Percentiles rank a stretch among this genome's conserved stretches.
Conservation (phyloP, 2,888 invertebrate genomes). For the Adelphocoris suturalis region DNA sequence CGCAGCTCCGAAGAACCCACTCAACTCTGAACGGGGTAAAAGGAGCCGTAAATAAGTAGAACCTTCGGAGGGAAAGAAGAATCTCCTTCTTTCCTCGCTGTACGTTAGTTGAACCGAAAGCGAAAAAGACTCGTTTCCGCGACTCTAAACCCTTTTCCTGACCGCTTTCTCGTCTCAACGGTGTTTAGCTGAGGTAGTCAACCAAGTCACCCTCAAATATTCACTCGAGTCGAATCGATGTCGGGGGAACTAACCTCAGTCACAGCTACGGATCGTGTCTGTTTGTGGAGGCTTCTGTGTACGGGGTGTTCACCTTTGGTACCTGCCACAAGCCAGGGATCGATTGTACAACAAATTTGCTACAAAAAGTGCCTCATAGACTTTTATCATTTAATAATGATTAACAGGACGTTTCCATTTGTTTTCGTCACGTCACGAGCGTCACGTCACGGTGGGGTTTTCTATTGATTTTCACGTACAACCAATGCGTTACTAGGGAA, state of each 20-base stretch:
- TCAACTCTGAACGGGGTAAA: neutral
- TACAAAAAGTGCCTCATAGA: too few species aligned
- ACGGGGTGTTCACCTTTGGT: too few species aligned
- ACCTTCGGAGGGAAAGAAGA: neutral
- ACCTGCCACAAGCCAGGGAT: too few species aligned
- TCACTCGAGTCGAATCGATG: conserved; percentile 27
- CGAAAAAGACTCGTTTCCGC: conserved; percentile 22
- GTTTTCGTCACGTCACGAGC: too few species aligned
- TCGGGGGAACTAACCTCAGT: neutral
- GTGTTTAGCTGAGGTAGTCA: conserved; percentile 30
- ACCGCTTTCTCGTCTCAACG: conserved; percentile 39
- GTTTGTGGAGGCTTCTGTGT: too few species aligned
- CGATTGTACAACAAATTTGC: too few species aligned
- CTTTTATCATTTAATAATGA: too few species aligned
- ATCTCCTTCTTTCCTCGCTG: neutral
- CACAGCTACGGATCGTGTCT: neutral
- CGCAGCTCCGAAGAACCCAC: conserved; percentile 1
- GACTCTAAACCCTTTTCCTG: neutral
- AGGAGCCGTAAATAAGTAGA: conserved; percentile 32
- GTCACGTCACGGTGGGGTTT: too few species aligned
- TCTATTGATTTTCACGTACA: too few species aligned
- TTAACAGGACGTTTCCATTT: too few species aligned
- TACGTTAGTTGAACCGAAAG: conserved; percentile 18
- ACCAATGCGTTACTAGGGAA: too few species aligned
- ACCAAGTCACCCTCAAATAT: conserved; percentile 19